phyloP scores from a whole-genome alignment of 2,113 vertebrate genomes.

The Orthochromis malagaraziensis region DNA sequence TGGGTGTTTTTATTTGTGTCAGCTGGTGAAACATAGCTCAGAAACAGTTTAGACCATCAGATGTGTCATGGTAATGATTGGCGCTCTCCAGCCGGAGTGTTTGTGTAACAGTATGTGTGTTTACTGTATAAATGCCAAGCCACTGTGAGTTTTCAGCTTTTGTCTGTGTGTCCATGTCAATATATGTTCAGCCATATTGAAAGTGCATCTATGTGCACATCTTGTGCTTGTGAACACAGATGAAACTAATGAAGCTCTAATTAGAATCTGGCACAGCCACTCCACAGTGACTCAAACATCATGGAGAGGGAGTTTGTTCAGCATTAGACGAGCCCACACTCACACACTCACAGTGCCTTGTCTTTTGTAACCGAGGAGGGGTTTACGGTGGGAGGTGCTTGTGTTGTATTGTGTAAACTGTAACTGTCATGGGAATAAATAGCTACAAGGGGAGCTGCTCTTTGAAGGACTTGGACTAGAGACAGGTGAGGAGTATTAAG shows the following conservation, averaged over 20 bases:
- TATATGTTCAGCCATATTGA: not conserved
- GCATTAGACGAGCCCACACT: not conserved
- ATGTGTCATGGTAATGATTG: constrained; percentile 16
- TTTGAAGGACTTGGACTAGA: too few species aligned
- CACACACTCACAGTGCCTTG: too few species aligned
- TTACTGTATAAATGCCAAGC: not conserved
- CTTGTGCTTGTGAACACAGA: not conserved
- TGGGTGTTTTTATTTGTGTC: constrained; percentile 38
- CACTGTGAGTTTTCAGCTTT: not conserved
- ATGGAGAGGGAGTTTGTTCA: not conserved
- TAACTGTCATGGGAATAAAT: too few species aligned
- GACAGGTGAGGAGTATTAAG: too few species aligned
- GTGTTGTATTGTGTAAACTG: too few species aligned
- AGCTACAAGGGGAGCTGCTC: too few species aligned
- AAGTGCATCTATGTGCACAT: not conserved
- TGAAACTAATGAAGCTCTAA: constrained; percentile 10
- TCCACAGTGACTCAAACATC: not conserved
- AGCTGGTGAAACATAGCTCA: constrained; percentile 3
- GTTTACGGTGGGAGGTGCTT: too few species aligned
- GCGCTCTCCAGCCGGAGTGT: constrained; percentile 1
- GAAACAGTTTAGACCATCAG: constrained; percentile 8
- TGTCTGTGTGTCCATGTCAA: not conserved
- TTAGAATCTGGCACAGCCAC: constrained; percentile 18
- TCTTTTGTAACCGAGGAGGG: too few species aligned
- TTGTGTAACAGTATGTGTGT: not conserved